A percentile compares a stretch with the other conserved stretches of the same genome.
These are phyloP conservation scores for Strongylocentrotus purpuratus DNA, from an alignment of 35 echinoderm and acorn worm species.

Conservation along the genomic window DNA sequence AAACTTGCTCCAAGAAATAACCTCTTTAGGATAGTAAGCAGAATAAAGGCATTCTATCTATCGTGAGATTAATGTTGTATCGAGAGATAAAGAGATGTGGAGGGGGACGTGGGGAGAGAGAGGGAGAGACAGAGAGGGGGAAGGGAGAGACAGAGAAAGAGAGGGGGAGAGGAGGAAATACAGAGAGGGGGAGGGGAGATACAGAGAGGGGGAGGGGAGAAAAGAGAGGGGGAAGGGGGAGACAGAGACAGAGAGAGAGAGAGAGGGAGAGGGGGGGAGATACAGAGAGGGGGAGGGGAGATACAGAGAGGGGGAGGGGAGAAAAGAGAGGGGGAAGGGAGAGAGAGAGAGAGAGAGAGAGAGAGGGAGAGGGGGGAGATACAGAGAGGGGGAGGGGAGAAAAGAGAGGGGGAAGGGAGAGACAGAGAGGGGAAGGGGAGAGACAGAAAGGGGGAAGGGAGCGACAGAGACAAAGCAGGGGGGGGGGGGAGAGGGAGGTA, in stretches of 20 bases:
- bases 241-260: neutral
- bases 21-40: neutral
- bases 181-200: neutral
- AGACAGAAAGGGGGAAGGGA: too few relatives aligned
- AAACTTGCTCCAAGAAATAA: slow-evolving; percentile 11
- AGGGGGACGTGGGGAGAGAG: neutral
- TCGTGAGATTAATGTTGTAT: neutral
- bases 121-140: neutral
- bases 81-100: neutral
- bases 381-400: neutral
- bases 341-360: too few relatives aligned
- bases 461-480: too few relatives aligned
- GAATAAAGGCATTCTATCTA: neutral
- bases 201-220: neutral
- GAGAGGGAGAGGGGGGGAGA: neutral
- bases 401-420: too few relatives aligned
- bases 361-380: too few relatives aligned
- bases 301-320: too few relatives aligned
- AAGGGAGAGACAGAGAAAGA: neutral
- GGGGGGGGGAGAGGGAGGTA: too few relatives aligned
- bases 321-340: too few relatives aligned
- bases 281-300: neutral
- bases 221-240: neutral
- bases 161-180: neutral
- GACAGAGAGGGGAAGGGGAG: too few relatives aligned